phyloP scores from a whole-genome alignment of 2,888 invertebrate species.

The Noctua comes region DNA sequence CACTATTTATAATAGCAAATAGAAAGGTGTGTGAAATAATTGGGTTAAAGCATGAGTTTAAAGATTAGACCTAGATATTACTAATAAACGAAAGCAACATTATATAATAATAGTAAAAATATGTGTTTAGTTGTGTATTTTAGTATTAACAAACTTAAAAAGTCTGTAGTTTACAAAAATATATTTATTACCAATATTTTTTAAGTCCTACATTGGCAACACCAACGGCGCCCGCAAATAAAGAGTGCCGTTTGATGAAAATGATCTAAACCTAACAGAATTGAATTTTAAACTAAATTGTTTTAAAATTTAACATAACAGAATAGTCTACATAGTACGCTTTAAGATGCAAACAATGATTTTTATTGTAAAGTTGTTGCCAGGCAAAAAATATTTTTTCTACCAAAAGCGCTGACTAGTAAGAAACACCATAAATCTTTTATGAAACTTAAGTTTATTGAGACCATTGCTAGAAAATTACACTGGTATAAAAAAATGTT shows the following conservation, averaged over 20 bases:
- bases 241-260: conserved; percentile 4
- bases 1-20: conserved; percentile 18
- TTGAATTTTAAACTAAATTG: not conserved
- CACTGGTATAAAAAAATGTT: conserved; percentile 18
- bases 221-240: conserved; percentile 60
- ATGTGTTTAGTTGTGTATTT: conserved; percentile 15
- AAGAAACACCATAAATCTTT: not conserved
- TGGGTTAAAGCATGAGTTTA: conserved; percentile 54
- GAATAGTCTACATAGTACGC: conserved; percentile 61
- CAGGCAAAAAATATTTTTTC: conserved; percentile 35
- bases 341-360: conserved; percentile 77
- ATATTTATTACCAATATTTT: conserved; percentile 39
- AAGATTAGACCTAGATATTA: conserved; percentile 39
- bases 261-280: not conserved
- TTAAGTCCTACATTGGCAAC: conserved; percentile 51
- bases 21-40: conserved; percentile 56
- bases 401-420: conserved; percentile 22
- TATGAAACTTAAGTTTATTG: not conserved
- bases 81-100: conserved; percentile 42
- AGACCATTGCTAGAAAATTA: conserved; percentile 20
- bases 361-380: conserved; percentile 60
- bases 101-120: not conserved
- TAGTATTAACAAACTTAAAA: not conserved
- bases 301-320: not conserved
- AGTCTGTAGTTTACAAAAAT: conserved; percentile 1